Percentiles rank a stretch among this genome's conserved stretches.
Evolutionary conservation across 2,113 vertebrate genomes (phyloP).

Genomic region (Pelecanoides urinatrix): DNA sequence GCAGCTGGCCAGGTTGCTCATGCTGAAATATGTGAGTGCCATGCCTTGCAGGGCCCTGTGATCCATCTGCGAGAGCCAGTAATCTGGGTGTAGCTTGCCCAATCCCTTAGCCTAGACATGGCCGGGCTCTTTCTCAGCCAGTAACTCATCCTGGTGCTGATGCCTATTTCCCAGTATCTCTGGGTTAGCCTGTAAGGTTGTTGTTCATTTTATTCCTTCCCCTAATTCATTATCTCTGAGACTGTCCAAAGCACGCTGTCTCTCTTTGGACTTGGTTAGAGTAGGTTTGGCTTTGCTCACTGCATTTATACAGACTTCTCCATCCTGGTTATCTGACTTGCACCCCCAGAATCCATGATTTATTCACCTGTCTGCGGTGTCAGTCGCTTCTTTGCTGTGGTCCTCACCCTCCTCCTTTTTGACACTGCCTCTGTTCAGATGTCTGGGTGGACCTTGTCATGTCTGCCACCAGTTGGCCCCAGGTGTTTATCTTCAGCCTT

Average conservation of each 20-base stretch:
- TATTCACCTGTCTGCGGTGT: not conserved
- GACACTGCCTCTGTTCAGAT: not conserved
- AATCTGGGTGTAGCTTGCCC: not conserved
- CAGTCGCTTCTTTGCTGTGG: not conserved
- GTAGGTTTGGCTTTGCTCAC: not conserved
- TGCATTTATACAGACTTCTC: not conserved
- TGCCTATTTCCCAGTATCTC: not conserved
- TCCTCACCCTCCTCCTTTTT: not conserved
- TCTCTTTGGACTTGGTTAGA: not conserved
- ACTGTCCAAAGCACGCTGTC: not conserved
- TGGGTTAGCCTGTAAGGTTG: not conserved
- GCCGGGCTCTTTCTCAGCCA: not conserved
- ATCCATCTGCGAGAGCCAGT: not conserved
- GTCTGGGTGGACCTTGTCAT: not conserved
- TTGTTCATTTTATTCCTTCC: not conserved
- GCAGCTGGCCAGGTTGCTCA: not conserved
- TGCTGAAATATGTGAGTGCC: not conserved
- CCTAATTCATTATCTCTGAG: not conserved
- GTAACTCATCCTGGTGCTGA: not conserved
- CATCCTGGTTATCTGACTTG: not conserved
- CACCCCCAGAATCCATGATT: not conserved
- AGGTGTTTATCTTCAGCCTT: not conserved
- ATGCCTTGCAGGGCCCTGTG: not conserved
- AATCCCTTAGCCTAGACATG: not conserved
- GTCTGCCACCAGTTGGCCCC: not conserved